Conservation (phyloP, 1,140 invertebrate genomes). For the Propsilocerus akamusi region DNA sequence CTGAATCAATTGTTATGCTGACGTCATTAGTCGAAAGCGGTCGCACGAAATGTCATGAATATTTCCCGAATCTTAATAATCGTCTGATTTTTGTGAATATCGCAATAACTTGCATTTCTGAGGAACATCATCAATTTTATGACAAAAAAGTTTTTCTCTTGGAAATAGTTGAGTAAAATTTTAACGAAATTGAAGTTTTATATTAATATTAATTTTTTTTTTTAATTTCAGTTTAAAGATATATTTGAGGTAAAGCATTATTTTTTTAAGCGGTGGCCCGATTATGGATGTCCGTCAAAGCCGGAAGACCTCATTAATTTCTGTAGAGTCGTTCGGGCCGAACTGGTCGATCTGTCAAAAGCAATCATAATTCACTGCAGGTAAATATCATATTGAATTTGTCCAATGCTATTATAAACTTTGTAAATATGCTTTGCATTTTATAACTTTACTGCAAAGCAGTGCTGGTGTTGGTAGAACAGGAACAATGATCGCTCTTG, state of each 20-base stretch:
- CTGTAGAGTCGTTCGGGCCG: conserved; percentile 31
- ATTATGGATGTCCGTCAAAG: conserved; percentile 37
- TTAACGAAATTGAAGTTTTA: too few species aligned
- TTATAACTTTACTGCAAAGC: too few species aligned
- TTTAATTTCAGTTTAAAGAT: conserved; percentile 26
- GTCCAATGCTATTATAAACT: too few species aligned
- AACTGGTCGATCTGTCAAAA: conserved; percentile 25
- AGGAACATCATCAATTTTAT: conserved; percentile 30
- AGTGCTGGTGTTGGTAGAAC: conserved; percentile 71
- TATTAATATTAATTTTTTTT: too few species aligned
- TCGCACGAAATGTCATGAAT: conserved; percentile 48
- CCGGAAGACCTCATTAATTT: conserved; percentile 36
- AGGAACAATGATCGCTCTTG: conserved; percentile 67
- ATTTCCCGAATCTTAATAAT: conserved; percentile 37
- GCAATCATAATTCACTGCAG: conserved; percentile 38
- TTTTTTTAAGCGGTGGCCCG: conserved; percentile 45
- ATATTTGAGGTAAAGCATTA: conserved; percentile 35
- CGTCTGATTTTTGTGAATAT: conserved; percentile 25
- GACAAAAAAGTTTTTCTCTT: conserved; percentile 32
- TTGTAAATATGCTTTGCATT: too few species aligned
- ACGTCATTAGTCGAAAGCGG: conserved; percentile 57
- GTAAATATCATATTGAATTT: too few species aligned
- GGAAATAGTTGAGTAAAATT: conserved; percentile 26
- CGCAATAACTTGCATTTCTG: conserved; percentile 27
- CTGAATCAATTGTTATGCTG: conserved; percentile 57